phyloP scores from a whole-genome alignment of 2,888 invertebrate genomes.

The Pasiphila rectangulata region DNA sequence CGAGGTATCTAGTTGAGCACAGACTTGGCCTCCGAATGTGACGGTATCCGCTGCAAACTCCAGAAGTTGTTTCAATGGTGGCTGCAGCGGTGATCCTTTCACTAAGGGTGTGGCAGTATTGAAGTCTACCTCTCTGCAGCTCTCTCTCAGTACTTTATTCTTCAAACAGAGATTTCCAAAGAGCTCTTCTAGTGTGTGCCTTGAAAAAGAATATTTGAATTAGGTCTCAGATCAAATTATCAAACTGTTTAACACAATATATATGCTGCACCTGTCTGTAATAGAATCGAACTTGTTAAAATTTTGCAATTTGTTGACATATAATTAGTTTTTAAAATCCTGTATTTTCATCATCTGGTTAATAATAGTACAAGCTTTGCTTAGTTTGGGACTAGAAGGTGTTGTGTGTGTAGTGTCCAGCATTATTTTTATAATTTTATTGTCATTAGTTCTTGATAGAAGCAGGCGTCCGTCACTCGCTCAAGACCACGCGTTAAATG shows the following conservation, averaged over 20 bases:
- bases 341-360: no score
- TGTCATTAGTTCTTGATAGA: no score
- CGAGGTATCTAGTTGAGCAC: conserved; percentile 60
- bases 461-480: no score
- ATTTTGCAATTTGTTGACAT: no score
- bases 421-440: no score
- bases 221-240: background rate
- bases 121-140: conserved; percentile 51
- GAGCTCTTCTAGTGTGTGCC: conserved; percentile 56
- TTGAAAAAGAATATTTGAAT: conserved; percentile 29
- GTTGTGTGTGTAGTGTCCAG: no score
- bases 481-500: no score
- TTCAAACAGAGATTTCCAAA: conserved; percentile 62
- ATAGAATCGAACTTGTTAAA: no score
- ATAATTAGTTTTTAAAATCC: no score
- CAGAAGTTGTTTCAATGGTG: conserved; percentile 56
- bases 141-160: conserved; percentile 52
- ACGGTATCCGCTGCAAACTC: conserved; percentile 60
- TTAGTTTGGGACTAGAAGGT: no score
- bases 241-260: background rate
- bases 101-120: conserved; percentile 45
- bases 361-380: no score
- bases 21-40: conserved; percentile 61
- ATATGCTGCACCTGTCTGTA: no score
- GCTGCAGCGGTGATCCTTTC: conserved; percentile 62